phyloP scores from a whole-genome alignment of 2,888 invertebrate genomes.

The Sphaerophoria taeniata region DNA sequence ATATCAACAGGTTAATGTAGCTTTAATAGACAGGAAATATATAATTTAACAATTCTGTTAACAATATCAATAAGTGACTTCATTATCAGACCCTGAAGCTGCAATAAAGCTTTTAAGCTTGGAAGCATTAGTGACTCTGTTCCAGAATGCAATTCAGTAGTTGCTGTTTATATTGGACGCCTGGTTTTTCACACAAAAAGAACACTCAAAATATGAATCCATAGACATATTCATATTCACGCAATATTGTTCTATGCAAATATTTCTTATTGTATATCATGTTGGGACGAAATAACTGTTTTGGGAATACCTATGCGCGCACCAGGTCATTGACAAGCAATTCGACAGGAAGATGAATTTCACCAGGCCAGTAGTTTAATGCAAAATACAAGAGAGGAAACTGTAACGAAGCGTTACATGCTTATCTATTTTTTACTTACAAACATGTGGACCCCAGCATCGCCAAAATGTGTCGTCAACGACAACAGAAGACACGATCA shows the following conservation, averaged over 20 bases:
- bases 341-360: neutral
- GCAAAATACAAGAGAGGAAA: neutral
- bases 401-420: neutral
- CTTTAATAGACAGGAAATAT: conserved; percentile 19
- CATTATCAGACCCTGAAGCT: conserved; percentile 25
- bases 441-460: too few species aligned
- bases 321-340: conserved; percentile 41
- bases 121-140: conserved; percentile 45
- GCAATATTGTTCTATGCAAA: conserved; percentile 7
- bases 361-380: too few species aligned
- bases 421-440: too few species aligned
- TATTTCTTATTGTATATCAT: neutral
- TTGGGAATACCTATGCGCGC: neutral
- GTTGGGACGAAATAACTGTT: conserved; percentile 23
- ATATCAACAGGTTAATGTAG: conserved; percentile 56
- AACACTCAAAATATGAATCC: conserved; percentile 8
- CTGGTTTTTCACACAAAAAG: conserved; percentile 20
- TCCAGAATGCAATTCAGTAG: neutral
- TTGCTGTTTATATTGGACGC: conserved; percentile 27
- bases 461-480: too few species aligned
- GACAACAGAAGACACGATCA: too few species aligned
- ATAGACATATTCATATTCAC: neutral
- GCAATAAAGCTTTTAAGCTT: neutral
- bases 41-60: neutral
- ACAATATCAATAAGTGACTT: conserved; percentile 6